phyloP scores from a whole-genome alignment of 2,113 vertebrate genomes.

The Canis aureus region DNA sequence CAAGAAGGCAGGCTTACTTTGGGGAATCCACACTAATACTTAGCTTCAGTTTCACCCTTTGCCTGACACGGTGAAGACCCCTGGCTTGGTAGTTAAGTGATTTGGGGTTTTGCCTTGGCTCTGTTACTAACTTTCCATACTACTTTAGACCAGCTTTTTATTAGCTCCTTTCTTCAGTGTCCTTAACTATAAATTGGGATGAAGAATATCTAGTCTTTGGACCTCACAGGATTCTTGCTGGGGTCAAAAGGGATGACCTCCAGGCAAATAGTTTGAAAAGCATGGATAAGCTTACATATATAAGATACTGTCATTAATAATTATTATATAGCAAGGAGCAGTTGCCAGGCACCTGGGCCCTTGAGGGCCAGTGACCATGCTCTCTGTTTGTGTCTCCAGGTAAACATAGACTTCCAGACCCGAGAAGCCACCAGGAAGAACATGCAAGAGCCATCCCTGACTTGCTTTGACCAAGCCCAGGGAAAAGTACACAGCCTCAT shows the following conservation, averaged over 20 bases:
- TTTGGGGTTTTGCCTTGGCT: not conserved
- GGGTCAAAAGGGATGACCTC: not conserved
- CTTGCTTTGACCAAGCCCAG: slow-evolving; percentile 95
- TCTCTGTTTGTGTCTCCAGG: slow-evolving; percentile 86
- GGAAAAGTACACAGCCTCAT: slow-evolving; percentile 96
- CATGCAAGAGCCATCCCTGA: slow-evolving; percentile 93
- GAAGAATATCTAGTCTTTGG: not conserved
- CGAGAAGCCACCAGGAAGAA: slow-evolving; percentile 94
- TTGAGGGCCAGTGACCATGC: slow-evolving; percentile 6
- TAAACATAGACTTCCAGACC: slow-evolving; percentile 97
- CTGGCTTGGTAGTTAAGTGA: not conserved
- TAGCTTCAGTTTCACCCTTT: slow-evolving; percentile 1
- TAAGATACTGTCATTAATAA: not conserved
- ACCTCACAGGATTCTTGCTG: not conserved
- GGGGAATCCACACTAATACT: not conserved
- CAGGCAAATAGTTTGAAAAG: slow-evolving; percentile 20
- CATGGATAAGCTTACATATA: not conserved
- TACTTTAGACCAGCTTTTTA: slow-evolving; percentile 22
- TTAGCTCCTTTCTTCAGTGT: slow-evolving; percentile 3
- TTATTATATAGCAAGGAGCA: not conserved
- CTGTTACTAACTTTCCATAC: not conserved
- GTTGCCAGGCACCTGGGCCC: not conserved
- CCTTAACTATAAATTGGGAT: not conserved
- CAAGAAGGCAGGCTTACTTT: not conserved
- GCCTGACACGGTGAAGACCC: not conserved